These are phyloP conservation scores for Serrognathus titanus DNA, from an alignment of 2,888 invertebrate species.

Conservation along the genomic window DNA sequence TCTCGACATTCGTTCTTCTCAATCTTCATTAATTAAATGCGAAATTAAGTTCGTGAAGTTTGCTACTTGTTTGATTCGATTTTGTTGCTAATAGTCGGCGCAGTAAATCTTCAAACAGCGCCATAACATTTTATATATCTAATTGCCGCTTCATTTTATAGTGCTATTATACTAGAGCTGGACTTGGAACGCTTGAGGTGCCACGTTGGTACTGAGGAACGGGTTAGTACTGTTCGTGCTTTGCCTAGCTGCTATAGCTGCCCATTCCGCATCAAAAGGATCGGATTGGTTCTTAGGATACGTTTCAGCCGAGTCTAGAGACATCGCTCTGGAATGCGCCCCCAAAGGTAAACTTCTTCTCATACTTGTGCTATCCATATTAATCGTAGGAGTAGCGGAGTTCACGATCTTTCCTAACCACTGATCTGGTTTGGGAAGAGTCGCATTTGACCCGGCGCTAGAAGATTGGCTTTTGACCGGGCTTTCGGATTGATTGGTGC, in stretches of 20 bases:
- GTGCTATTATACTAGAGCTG: constrained; percentile 52
- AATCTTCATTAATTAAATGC: background rate
- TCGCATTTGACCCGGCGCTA: constrained; percentile 28
- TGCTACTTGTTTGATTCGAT: background rate
- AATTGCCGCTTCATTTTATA: constrained; percentile 3
- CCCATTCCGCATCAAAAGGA: constrained; percentile 86
- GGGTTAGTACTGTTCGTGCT: constrained; percentile 59
- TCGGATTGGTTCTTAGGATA: constrained; percentile 50
- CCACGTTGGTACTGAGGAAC: constrained; percentile 53
- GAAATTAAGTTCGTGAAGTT: background rate
- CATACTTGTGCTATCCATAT: constrained; percentile 48
- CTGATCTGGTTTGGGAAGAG: constrained; percentile 75
- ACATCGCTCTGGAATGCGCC: constrained; percentile 54
- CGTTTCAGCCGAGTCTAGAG: constrained; percentile 51
- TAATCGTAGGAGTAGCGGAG: constrained; percentile 50
- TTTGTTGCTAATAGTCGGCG: background rate
- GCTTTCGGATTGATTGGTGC: constrained; percentile 24
- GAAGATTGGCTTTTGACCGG: constrained; percentile 20
- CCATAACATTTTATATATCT: background rate
- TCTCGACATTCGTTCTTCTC: background rate
- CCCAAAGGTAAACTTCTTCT: constrained; percentile 55
- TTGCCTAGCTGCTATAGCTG: constrained; percentile 58
- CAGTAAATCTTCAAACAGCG: background rate
- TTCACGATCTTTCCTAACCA: constrained; percentile 75
- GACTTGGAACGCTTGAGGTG: constrained; percentile 58